These are phyloP conservation scores for Dasyurus viverrinus DNA, from an alignment of 2,113 vertebrate species.

Conservation along the genomic window DNA sequence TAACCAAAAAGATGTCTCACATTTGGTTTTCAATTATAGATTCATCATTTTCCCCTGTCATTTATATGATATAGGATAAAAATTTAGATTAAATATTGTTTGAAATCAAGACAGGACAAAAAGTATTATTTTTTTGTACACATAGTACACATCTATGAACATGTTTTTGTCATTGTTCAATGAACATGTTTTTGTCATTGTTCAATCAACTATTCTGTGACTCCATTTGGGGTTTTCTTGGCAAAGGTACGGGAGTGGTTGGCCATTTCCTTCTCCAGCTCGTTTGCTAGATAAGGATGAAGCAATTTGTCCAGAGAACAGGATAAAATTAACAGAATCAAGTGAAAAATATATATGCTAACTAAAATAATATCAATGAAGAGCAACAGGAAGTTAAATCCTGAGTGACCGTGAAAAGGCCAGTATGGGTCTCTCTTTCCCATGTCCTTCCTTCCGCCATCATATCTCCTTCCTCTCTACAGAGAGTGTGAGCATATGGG, in stretches of 20 bases:
- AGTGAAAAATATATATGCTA: neutral
- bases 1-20: neutral
- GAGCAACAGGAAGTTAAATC: neutral
- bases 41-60: neutral
- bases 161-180: neutral
- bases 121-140: neutral
- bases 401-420: neutral
- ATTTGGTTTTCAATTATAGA: neutral
- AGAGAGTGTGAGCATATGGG: neutral
- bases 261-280: neutral
- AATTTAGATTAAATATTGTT: neutral
- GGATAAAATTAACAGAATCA: neutral
- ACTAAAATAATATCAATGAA: neutral
- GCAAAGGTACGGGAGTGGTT: neutral
- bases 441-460: no score
- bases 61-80: neutral
- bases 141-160: no score
- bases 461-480: neutral
- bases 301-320: neutral
- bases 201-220: no score
- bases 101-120: neutral
- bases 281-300: neutral
- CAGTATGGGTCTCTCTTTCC: neutral
- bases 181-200: neutral
- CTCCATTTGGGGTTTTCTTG: neutral